A percentile compares a stretch with the other conserved stretches of the same genome.
Evolutionary conservation across 2,888 invertebrate species (phyloP).

Genomic region (Nephrotoma appendiculata): DNA sequence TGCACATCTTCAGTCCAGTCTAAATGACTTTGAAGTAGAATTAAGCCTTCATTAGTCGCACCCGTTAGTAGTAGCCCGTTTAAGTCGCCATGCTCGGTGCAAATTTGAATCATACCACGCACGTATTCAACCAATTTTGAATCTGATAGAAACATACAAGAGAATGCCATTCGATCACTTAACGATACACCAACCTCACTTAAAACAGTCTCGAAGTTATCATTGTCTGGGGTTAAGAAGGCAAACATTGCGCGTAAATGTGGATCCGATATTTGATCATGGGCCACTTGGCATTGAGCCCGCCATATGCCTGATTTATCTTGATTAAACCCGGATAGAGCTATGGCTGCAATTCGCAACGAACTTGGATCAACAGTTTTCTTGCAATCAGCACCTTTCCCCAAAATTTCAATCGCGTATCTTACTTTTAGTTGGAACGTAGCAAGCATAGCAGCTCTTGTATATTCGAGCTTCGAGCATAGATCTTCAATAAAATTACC

Average conservation of each 20-base stretch:
- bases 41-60: slow-evolving; percentile 58
- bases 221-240: slow-evolving; percentile 70
- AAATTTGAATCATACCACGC: slow-evolving; percentile 48
- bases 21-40: slow-evolving; percentile 72
- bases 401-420: slow-evolving; percentile 72
- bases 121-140: slow-evolving; percentile 64
- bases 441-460: slow-evolving; percentile 80
- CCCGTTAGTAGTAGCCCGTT: slow-evolving; percentile 76
- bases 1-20: slow-evolving; percentile 84
- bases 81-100: slow-evolving; percentile 64
- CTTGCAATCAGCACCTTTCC: slow-evolving; percentile 43
- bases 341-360: slow-evolving; percentile 50
- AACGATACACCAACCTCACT: slow-evolving; percentile 73
- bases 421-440: slow-evolving; percentile 78
- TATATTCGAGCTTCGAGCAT: slow-evolving; percentile 54
- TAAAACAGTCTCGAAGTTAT: slow-evolving; percentile 60
- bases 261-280: slow-evolving; percentile 68
- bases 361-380: slow-evolving; percentile 22
- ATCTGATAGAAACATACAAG: slow-evolving; percentile 74
- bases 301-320: slow-evolving; percentile 70
- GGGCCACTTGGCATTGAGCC: slow-evolving; percentile 56
- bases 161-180: slow-evolving; percentile 82
- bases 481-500: slow-evolving; percentile 48
- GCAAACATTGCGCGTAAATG: slow-evolving; percentile 83
- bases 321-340: slow-evolving; percentile 72